These are phyloP conservation scores for Hydrolagus affinis DNA, from an alignment of 2,113 vertebrate genomes.

Conservation along the genomic window DNA sequence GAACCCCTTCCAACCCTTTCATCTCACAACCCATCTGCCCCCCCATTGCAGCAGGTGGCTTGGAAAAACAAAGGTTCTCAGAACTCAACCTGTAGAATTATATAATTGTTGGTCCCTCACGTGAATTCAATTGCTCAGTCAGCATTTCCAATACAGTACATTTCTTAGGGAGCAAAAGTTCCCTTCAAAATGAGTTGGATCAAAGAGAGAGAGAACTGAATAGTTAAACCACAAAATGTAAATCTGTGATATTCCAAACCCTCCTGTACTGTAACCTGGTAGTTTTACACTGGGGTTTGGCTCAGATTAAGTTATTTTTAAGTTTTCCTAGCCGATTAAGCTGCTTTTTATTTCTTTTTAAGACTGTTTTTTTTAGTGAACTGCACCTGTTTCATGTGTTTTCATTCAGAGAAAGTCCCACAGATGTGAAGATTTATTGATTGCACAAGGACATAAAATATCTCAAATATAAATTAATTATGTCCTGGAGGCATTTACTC, in stretches of 20 bases:
- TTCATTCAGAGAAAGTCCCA: constrained; percentile 29
- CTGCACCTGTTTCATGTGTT: constrained; percentile 30
- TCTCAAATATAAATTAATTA: constrained; percentile 30
- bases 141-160: background rate
- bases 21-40: background rate
- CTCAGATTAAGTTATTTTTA: background rate
- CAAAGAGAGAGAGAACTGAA: background rate
- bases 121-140: background rate
- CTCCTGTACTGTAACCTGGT: background rate
- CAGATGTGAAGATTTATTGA: constrained; percentile 32
- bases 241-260: background rate
- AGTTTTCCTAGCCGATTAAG: background rate
- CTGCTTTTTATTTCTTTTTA: background rate
- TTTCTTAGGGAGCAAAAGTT: background rate
- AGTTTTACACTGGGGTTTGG: background rate
- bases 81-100: background rate
- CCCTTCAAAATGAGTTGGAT: too few relatives aligned
- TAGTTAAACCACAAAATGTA: background rate
- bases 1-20: too few relatives aligned
- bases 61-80: background rate
- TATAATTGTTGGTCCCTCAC: too few relatives aligned
- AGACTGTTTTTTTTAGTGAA: background rate
- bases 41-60: background rate
- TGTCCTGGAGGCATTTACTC: constrained; percentile 19
- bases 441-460: constrained; percentile 29